Conservation (phyloP, 2,888 invertebrate genomes). For the Caenorhabditis wallacei region DNA sequence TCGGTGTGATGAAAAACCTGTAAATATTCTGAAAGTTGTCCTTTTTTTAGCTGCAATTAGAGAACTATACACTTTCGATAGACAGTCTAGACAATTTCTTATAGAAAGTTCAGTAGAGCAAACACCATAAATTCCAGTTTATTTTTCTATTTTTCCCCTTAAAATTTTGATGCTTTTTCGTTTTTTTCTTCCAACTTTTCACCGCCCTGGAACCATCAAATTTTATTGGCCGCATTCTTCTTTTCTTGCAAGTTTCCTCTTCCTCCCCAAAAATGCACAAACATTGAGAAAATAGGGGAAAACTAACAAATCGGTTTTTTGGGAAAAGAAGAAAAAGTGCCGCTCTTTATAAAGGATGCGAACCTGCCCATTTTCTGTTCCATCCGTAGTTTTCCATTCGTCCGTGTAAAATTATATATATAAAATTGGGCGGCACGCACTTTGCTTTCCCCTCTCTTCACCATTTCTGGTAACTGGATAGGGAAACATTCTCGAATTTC, state of each 20-base stretch:
- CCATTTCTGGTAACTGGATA: constrained; percentile 49
- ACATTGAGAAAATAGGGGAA: constrained; percentile 9
- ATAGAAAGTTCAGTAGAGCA: not conserved
- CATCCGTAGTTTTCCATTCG: constrained; percentile 20
- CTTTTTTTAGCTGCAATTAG: not conserved
- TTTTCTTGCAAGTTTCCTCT: constrained; percentile 18
- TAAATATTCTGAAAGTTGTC: not conserved
- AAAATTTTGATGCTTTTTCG: constrained; percentile 2
- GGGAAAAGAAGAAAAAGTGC: not conserved
- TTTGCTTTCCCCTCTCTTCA: not conserved
- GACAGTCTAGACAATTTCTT: not conserved
- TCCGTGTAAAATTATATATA: constrained; percentile 55
- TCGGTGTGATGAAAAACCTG: not conserved
- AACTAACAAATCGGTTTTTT: constrained; percentile 37
- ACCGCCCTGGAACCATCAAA: constrained; percentile 33
- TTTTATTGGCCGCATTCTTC: constrained; percentile 36
- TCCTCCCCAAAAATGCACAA: constrained; percentile 39
- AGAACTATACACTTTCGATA: not conserved
- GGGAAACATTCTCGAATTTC: constrained; percentile 49
- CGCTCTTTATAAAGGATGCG: constrained; percentile 42
- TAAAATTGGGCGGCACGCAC: constrained; percentile 18
- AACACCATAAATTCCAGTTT: not conserved
- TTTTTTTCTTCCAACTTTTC: not conserved
- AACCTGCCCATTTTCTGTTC: constrained; percentile 54
- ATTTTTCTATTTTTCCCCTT: not conserved